Base-by-base conservation (phyloP, 1,140 invertebrate species). In the Penaeus chinensis region DNA sequence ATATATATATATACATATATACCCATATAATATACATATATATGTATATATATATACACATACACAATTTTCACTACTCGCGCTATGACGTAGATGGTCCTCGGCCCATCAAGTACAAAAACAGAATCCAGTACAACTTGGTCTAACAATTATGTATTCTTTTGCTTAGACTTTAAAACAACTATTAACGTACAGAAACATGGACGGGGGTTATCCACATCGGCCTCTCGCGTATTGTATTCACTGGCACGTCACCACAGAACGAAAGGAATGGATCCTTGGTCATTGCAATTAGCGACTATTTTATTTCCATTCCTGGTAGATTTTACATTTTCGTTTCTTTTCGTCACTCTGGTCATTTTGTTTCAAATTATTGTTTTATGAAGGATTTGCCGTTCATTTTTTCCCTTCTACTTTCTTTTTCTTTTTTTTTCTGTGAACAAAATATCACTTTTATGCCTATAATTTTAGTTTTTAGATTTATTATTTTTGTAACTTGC, bases 191-290 rank as follows among this genome's bases (percentile, higher is more conserved):
- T 87, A 87, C 86, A 87, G n/a, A 37, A 77, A 87, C 86, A 87
- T 87, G 86, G 86, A 87, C 86, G 86, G 86, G 84, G 84, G 66
- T 87, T 80, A 87, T 83, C 86, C 80, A 87, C 86, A 78, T 71
- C 54, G 54, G 54, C 54, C 54, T 54, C 54, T 54, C 54, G 16
- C 2, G 11, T n/a, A n/a, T 82, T 87, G 20, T 63, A 37, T 78
- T 32, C 71, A 19, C 71, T 32, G 42, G 18, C 42, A 74, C 42
- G 27, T 74, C 42, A 74, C 27, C 42, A 74, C 71, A 74, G 24
- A 7, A 74, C 27, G 19, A 5, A 18, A 16, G 10, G 11, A 54
- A 8, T 27, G 20, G 8, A 32, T 32, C 42, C 20, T 37, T 74
- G 18, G 69, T 16, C 22, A 69, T 69, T 74, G 37, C 16, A 74